phyloP scores from a whole-genome alignment of 1,140 invertebrate genomes.

The Pseudoatta argentina region DNA sequence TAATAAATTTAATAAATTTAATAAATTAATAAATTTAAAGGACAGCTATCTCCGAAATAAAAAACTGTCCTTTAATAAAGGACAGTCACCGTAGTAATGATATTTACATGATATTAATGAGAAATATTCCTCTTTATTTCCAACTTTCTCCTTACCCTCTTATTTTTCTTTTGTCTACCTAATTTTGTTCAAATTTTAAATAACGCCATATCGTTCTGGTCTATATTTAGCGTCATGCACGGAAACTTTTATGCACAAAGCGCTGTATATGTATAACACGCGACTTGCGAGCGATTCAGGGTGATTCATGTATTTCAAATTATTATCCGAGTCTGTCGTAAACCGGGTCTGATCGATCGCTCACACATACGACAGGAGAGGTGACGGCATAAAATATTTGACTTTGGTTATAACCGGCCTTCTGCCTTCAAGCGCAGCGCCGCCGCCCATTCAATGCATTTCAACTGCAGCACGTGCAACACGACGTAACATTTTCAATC shows the following conservation, averaged over 20 bases:
- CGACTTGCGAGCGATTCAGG: not conserved
- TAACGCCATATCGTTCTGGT: not conserved
- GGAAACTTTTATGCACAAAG: conserved; percentile 1
- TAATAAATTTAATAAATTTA: no score
- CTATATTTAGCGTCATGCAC: not conserved
- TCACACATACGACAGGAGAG: not conserved
- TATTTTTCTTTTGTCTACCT: not conserved
- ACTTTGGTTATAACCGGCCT: conserved; percentile 31
- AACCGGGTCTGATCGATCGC: conserved; percentile 39
- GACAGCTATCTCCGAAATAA: no score
- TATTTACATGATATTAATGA: not conserved
- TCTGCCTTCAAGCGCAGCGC: conserved; percentile 28
- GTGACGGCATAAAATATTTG: conserved; percentile 33
- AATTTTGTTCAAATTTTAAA: not conserved
- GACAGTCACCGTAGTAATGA: no score
- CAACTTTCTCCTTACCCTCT: not conserved
- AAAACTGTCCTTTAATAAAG: no score
- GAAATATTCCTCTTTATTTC: not conserved
- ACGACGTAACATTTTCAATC: conserved; percentile 27
- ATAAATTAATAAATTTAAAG: no score
- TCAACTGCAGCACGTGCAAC: conserved; percentile 34
- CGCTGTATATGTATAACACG: not conserved
- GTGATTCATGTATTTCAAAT: not conserved
- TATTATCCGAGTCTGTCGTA: conserved; percentile 42
- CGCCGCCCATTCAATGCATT: conserved; percentile 39